Evolutionary conservation across 2,113 vertebrate species (phyloP).

Genomic region (Dipodomys ordii): DNA sequence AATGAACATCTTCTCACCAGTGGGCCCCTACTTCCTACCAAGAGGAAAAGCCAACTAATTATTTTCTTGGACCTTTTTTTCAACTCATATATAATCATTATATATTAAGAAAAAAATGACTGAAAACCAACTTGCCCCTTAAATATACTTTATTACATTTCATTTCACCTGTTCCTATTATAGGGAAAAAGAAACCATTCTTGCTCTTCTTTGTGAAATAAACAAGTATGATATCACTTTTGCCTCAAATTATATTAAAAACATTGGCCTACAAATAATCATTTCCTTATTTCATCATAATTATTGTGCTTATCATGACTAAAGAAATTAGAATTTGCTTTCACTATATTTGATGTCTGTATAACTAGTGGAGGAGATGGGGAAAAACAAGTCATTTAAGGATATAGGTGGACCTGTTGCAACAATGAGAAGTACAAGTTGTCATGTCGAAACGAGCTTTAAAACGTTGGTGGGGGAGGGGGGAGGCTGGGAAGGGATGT

Average conservation of each 20-base stretch:
- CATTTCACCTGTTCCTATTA: slow-evolving; percentile 36
- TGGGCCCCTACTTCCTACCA: slow-evolving; percentile 60
- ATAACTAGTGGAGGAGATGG: too few relatives aligned
- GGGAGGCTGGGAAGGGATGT: too few relatives aligned
- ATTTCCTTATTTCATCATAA: slow-evolving; percentile 49
- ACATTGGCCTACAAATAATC: slow-evolving; percentile 20
- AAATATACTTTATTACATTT: slow-evolving; percentile 58
- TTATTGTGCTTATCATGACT: slow-evolving; percentile 46
- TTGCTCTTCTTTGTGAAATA: slow-evolving; percentile 43
- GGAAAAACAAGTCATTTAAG: too few relatives aligned
- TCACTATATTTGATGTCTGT: too few relatives aligned
- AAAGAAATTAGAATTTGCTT: slow-evolving; percentile 1
- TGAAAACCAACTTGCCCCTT: slow-evolving; percentile 37
- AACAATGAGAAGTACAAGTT: too few relatives aligned
- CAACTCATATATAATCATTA: slow-evolving; percentile 61
- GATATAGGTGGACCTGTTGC: too few relatives aligned
- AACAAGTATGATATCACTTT: slow-evolving; percentile 30
- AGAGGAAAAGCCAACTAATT: slow-evolving; percentile 75
- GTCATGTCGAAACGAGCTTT: too few relatives aligned
- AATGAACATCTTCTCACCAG: slow-evolving; percentile 77
- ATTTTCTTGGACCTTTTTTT: slow-evolving; percentile 56
- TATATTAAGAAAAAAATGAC: slow-evolving; percentile 59
- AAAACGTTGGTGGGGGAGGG: too few relatives aligned
- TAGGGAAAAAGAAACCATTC: neutral
- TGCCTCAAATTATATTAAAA: slow-evolving; percentile 56